Evolutionary conservation across 1,140 invertebrate species (phyloP), one percentile per base, ranked within the genome.

Genomic region (Formica selysi): DNA sequence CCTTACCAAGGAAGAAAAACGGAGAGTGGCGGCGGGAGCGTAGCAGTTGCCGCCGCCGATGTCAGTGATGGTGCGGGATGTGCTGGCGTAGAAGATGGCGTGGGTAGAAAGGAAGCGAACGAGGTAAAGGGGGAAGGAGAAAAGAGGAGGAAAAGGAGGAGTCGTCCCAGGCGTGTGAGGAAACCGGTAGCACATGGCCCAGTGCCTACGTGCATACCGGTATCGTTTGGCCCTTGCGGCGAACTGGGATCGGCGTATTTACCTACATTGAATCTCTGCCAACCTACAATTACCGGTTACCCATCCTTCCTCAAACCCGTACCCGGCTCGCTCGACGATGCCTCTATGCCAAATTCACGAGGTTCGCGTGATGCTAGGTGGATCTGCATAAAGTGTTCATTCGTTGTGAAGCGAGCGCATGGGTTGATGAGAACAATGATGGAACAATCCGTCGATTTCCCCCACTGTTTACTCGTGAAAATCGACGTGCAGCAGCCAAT

Each of bases 231-330:
- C 85, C 86, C 90, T 90, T 92, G 89, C 84, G 92, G 91, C 84
- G 85, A 51, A 87, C 88, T 71, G 92, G 44, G 88, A 92, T 92
- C 91, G 86, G 89, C 91, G 92, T 95, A 94, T 95, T 95, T 95
- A 94, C 94, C 92, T 94, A 95, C 94, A 95, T 95, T 95, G 94
- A 95, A 95, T 95, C 94, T 91, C 93, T 95, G 94, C 94, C 94
- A 95, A 95, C 93, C 93, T 93, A 95, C 94, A 95, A 95, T 95
- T 95, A 95, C 94, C 93, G 93, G 93, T 94, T 95, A 93, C 93
- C 93, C 93, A 93, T 94, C 94, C 94, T 94, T 93, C 91, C 91
- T 89, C 92, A 90, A 86, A 54, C 51, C 41, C 64, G 64, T 71
- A 81, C 89, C 11, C 61, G 71, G 61, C 71, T 85, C 76, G 80